A percentile compares a stretch with the other conserved stretches of the same genome.
phyloP scores from a whole-genome alignment of 1,140 invertebrate genomes.

The Heliconius hermathena region DNA sequence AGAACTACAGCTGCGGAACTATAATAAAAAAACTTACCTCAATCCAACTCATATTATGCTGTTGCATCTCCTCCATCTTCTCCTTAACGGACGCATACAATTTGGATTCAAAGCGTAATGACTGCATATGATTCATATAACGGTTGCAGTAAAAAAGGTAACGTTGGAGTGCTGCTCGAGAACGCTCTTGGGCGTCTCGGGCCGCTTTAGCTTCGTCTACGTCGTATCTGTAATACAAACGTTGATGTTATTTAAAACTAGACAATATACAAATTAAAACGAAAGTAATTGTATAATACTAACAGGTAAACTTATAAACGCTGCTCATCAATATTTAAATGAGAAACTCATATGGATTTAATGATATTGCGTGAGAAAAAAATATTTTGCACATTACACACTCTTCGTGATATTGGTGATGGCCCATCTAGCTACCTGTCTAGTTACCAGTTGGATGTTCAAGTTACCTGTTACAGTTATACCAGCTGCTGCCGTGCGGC shows the following conservation, averaged over 20 bases:
- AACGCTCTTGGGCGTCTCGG: constrained; percentile 97
- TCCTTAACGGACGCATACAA: constrained; percentile 96
- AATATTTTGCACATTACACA: too few species aligned
- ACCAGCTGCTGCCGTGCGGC: constrained; percentile 99
- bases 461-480: constrained; percentile 94
- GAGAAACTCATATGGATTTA: too few species aligned
- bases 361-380: too few species aligned
- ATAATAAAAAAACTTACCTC: constrained; percentile 88
- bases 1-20: too few species aligned
- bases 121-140: constrained; percentile 99
- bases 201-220: constrained; percentile 98
- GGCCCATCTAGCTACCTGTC: too few species aligned
- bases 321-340: too few species aligned
- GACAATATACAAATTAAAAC: too few species aligned
- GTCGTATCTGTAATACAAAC: constrained; percentile 86
- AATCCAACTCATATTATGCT: constrained; percentile 99
- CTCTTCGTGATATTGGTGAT: too few species aligned
- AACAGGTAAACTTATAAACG: too few species aligned
- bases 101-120: constrained; percentile 98
- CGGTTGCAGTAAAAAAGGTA: constrained; percentile 99
- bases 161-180: constrained; percentile 93
- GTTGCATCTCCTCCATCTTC: constrained; percentile 99
- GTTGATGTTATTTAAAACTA: too few species aligned
- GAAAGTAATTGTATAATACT: too few species aligned
- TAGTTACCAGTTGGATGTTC: too few species aligned